These are phyloP conservation scores for Odontesthes bonariensis DNA, from an alignment of 2,113 vertebrate species.

Conservation along the genomic window DNA sequence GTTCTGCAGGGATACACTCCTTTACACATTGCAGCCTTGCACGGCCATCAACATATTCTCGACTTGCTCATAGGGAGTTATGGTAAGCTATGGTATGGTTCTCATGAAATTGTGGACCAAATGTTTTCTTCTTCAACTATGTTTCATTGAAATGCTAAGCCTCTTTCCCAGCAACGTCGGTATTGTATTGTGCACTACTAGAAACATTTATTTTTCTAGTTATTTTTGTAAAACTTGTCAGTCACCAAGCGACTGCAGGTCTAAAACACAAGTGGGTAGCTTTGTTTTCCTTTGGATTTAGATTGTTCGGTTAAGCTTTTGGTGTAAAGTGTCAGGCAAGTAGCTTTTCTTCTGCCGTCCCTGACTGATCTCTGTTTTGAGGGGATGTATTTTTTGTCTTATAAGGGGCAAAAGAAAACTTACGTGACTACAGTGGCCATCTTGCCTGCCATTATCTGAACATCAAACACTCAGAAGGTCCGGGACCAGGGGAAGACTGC, in stretches of 20 bases:
- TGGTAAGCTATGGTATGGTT: slow-evolving; percentile 69
- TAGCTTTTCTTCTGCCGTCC: slow-evolving; percentile 18
- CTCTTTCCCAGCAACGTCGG: not conserved
- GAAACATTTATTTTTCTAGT: too few species aligned
- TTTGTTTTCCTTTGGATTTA: slow-evolving; percentile 29
- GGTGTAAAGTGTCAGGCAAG: slow-evolving; percentile 30
- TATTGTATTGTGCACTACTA: not conserved
- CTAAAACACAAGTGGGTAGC: not conserved
- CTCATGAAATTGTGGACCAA: not conserved
- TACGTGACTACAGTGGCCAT: slow-evolving; percentile 85
- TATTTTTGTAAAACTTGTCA: too few species aligned
- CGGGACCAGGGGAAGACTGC: slow-evolving; percentile 56
- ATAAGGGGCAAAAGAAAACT: slow-evolving; percentile 83
- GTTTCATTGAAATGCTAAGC: not conserved
- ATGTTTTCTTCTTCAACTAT: not conserved
- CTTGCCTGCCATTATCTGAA: slow-evolving; percentile 81
- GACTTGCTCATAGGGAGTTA: slow-evolving; percentile 80
- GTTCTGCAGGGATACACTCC: slow-evolving; percentile 84
- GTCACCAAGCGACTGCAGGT: slow-evolving; percentile 1
- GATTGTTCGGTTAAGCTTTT: slow-evolving; percentile 1
- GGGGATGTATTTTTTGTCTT: slow-evolving; percentile 21
- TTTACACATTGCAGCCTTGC: slow-evolving; percentile 85
- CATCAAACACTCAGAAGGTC: slow-evolving; percentile 59
- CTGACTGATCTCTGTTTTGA: slow-evolving; percentile 19
- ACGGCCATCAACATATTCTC: slow-evolving; percentile 81